Evolutionary conservation across 2,113 vertebrate genomes (phyloP), one percentile per base, ranked within the genome.

Genomic region (Lampris megalopsis): DNA sequence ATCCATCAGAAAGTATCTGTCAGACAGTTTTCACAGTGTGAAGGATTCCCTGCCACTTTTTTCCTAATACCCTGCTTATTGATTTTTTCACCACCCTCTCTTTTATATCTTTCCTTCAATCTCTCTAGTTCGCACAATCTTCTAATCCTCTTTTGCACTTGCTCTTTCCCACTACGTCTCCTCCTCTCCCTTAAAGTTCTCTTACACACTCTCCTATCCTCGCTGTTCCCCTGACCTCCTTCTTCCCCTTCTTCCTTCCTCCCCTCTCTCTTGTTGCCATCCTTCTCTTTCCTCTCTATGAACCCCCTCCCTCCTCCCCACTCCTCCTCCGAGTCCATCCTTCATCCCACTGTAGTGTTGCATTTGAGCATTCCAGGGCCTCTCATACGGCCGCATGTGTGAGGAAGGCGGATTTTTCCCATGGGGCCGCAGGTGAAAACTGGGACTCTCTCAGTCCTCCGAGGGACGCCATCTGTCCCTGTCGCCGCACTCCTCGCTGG

Each of bases 341-440:
- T 87, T 91, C 84, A 88, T 87, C 83, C 73, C 54, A 75, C 76
- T 75, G 74, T 73, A 86, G 85, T 84, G 82, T 86, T 78, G 83
- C 80, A 58, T 24, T 24, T 53, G 73, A 92, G 90, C 90, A 94
- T 93, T 94, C 93, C 92, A 83, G 71, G 90, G 89, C 86, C 86
- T 89, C 85, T 90, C 83, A 80, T 84, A 82, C 63, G 81, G 81
- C 87, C 83, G 89, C 93, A 94, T 93, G 89, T 92, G 91, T 82
- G 88, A 89, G 85, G 83, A 90, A 83, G 89, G 91, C 85, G 80
- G 85, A 88, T 91, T 93, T 93, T 94, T 94, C 92, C 93, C 93
- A 94, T 92, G 93, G 91, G 92, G 88, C 85, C 91, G 94, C 94
- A 95, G 93, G 93, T 95, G 94, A 96, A 94, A 93, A 92, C 93